Conservation (phyloP, 23 tunicate species). For the Ciona savignyi region DNA sequence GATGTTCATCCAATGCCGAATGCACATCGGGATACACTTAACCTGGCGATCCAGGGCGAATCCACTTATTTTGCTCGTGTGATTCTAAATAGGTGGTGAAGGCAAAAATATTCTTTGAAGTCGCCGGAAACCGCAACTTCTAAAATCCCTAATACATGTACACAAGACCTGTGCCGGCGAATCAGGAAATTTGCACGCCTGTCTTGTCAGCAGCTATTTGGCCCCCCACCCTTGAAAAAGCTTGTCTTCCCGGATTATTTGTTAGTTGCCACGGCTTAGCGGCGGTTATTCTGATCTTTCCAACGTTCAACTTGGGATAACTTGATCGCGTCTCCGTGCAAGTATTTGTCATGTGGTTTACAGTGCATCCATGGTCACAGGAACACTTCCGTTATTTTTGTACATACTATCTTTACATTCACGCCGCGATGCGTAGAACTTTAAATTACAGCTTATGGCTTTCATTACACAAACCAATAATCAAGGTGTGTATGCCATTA, state of each 20-base stretch:
- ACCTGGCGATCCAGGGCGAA: too few species aligned
- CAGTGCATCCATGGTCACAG: neutral
- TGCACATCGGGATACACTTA: too few species aligned
- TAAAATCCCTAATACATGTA: neutral
- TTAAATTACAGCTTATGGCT: too few species aligned
- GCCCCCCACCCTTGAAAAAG: neutral
- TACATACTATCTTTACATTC: too few species aligned
- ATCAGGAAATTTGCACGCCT: neutral
- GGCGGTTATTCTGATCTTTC: neutral
- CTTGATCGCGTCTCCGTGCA: neutral
- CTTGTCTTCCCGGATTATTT: neutral
- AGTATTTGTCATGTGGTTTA: neutral
- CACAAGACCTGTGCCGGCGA: neutral
- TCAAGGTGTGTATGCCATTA: too few species aligned
- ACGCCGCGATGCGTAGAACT: too few species aligned
- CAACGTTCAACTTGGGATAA: neutral
- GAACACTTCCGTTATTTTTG: too few species aligned
- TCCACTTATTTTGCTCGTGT: neutral
- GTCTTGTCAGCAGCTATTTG: neutral
- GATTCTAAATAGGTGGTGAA: neutral
- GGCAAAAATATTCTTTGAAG: neutral
- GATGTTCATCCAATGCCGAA: neutral
- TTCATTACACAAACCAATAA: too few species aligned
- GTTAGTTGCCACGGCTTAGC: neutral
- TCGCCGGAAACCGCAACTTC: neutral